Conservation (phyloP, 2,888 invertebrate genomes). For the Zaprionus lineosus region DNA sequence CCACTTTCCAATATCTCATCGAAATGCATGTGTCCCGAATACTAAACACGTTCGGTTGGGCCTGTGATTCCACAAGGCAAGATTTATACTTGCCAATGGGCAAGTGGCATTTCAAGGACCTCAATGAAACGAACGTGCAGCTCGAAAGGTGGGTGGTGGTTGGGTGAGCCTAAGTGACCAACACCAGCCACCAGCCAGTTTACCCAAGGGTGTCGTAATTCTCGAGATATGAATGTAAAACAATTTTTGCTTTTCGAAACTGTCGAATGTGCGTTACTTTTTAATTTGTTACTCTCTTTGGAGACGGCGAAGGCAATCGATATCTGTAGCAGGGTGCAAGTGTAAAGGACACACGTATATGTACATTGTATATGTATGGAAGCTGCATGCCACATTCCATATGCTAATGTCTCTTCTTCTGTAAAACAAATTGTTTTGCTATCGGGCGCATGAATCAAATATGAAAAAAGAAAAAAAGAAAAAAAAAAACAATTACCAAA, state of each 20-base stretch:
- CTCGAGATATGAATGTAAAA: conserved; percentile 83
- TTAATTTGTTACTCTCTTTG: conserved; percentile 61
- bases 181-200: no score
- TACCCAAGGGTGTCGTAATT: conserved; percentile 82
- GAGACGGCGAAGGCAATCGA: conserved; percentile 33
- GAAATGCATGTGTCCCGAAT: conserved; percentile 58
- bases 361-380: background rate
- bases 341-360: no score
- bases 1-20: conserved; percentile 57
- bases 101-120: conserved; percentile 31
- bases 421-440: conserved; percentile 40
- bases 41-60: conserved; percentile 47
- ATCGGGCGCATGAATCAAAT: conserved; percentile 54
- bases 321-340: no score
- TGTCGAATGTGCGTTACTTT: conserved; percentile 60
- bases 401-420: conserved; percentile 37
- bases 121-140: no score
- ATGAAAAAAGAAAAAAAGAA: no score
- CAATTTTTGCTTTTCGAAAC: conserved; percentile 70
- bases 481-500: conserved; percentile 55
- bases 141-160: background rate
- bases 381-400: background rate
- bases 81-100: conserved; percentile 64
- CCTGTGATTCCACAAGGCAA: conserved; percentile 42
- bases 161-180: conserved; percentile 59